A percentile compares a stretch with the other conserved stretches of the same genome.
Evolutionary conservation across 2,797 vertebrate genomes (phyloP).

Genomic region (Fundulus diaphanus): DNA sequence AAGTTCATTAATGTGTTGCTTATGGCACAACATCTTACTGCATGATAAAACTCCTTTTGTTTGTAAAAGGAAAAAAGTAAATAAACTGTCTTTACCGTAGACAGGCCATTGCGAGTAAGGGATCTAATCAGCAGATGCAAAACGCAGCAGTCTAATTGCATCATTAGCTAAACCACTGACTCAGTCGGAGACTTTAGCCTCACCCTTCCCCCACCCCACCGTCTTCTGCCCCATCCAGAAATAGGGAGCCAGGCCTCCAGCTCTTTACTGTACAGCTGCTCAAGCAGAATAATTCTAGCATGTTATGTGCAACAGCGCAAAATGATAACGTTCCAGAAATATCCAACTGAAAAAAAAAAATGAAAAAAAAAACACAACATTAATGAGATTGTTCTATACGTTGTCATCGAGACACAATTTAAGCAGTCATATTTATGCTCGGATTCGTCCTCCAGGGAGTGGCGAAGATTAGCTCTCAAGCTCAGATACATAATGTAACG

Average conservation of each 20-base stretch:
- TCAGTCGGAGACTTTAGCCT: conserved; percentile 74
- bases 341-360: conserved; percentile 59
- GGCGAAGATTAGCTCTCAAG: conserved; percentile 11
- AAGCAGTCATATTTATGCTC: background rate
- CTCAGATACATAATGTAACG: conserved; percentile 17
- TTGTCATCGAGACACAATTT: conserved; percentile 30
- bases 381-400: conserved; percentile 45
- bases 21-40: conserved; percentile 9
- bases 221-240: conserved; percentile 73
- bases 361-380: conserved; percentile 38
- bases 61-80: conserved; percentile 23
- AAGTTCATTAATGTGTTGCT: conserved; percentile 17
- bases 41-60: conserved; percentile 28
- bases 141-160: conserved; percentile 79
- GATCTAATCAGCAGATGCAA: conserved; percentile 77
- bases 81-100: conserved; percentile 36
- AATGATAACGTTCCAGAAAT: conserved; percentile 80
- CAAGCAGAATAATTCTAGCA: conserved; percentile 80
- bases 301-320: conserved; percentile 78
- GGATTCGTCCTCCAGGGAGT: conserved; percentile 11
- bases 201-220: conserved; percentile 50
- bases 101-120: conserved; percentile 44
- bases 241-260: conserved; percentile 78
- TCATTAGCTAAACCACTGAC: conserved; percentile 82
- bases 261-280: conserved; percentile 77